Base-by-base conservation (phyloP, 2,113 vertebrate genomes). In the Anhinga anhinga region DNA sequence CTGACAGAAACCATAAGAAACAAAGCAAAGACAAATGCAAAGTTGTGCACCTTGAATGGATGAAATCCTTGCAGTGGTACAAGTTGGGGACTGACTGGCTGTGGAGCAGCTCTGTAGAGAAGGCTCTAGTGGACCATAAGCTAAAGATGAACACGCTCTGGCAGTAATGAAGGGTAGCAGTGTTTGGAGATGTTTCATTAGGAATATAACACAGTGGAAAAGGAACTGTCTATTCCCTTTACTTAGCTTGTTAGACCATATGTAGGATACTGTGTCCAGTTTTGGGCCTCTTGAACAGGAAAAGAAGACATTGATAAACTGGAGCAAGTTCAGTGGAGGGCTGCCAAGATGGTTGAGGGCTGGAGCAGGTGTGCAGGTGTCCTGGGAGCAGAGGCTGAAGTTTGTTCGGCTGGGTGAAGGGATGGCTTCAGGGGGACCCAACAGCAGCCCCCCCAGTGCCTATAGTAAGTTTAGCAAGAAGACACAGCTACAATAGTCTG, bases 191-290 rank as follows among this genome's bases (percentile, higher is more conserved):
- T 59, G 12, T 59, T 15, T 26, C 11, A 32, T 26, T 34, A 87
- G 36, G 22, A 58, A 32, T 5, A 32, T 3, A 45, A 30, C 5
- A 4, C 0, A 0, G 11, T 19, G 23, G 23, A 40, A 61, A 77
- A 34, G 10, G 34, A 81, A 3, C 25, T 50, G 7, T 22, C 52
- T 78, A 22, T 53, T 79, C 22, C 19, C 50, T 61, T 81, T 66
- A 34, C n/a, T 62, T 58, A 62, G n/a, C 13, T 21, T 49, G 22
- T n/a, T 45, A 67, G 26, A 62, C 15, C 7, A 3, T 30, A 14
- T 40, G 30, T 49, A 53, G 34, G 30, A 53, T 42, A 7, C 5
- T 27, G 5, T 12, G 32, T 36, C 30, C 36, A 18, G 10, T 81
- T 81, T 62, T 14, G 42, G 32, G 38, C 19, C 32, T 84, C 44